Percentiles rank a stretch among this genome's conserved stretches.
Evolutionary conservation across 2,888 invertebrate genomes (phyloP).

Genomic region (Heliothis peltigera): DNA sequence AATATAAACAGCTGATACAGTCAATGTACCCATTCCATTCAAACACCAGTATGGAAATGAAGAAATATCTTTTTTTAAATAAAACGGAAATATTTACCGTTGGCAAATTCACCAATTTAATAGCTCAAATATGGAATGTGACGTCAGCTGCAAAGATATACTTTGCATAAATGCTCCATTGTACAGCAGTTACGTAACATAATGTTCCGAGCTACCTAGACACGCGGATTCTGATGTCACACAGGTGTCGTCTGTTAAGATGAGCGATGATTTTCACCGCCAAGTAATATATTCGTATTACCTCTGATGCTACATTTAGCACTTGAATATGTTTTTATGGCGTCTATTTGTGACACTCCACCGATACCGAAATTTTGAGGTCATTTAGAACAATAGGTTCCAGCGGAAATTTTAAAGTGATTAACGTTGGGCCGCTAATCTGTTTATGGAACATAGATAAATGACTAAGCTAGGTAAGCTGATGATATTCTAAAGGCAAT

Average conservation of each 20-base stretch:
- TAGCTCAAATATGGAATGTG: slow-evolving; percentile 23
- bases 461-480: too few relatives aligned
- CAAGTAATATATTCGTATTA: slow-evolving; percentile 9
- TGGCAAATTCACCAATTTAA: slow-evolving; percentile 7
- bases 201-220: slow-evolving; percentile 23
- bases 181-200: slow-evolving; percentile 28
- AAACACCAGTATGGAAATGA: slow-evolving; percentile 18
- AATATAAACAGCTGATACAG: slow-evolving; percentile 49
- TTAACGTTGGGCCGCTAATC: slow-evolving; percentile 1
- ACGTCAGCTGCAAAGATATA: slow-evolving; percentile 24
- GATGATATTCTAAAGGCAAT: too few relatives aligned
- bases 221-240: slow-evolving; percentile 40
- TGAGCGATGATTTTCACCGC: slow-evolving; percentile 36
- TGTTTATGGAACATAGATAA: neutral
- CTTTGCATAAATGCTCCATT: slow-evolving; percentile 29
- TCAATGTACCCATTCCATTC: slow-evolving; percentile 31
- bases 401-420: neutral
- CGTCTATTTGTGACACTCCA: slow-evolving; percentile 5
- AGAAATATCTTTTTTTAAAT: slow-evolving; percentile 1
- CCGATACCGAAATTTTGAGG: neutral
- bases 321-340: slow-evolving; percentile 10
- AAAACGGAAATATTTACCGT: slow-evolving; percentile 15
- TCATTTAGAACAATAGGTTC: slow-evolving; percentile 2
- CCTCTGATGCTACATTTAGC: slow-evolving; percentile 8
- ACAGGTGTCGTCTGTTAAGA: slow-evolving; percentile 21